Percentiles rank a stretch among this genome's conserved stretches.
phyloP scores from a whole-genome alignment of 2,113 vertebrate species.

The Cyprinodon tularosa region DNA sequence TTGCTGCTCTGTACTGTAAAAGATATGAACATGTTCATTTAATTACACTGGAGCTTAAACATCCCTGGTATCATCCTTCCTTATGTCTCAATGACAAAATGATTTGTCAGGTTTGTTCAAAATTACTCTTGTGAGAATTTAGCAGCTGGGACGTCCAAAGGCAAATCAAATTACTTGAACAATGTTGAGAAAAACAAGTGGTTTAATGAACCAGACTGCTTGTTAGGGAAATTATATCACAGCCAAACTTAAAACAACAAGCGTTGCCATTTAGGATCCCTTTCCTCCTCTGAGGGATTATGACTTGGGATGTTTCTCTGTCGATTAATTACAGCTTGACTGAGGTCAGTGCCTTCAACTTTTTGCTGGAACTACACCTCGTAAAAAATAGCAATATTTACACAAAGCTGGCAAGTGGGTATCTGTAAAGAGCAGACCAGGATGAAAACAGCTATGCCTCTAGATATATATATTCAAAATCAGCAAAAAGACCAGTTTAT shows the following conservation, averaged over 20 bases:
- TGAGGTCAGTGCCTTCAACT: conserved; percentile 61
- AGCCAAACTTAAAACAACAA: not conserved
- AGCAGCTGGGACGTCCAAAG: conserved; percentile 3
- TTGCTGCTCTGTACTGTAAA: not conserved
- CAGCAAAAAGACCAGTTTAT: conserved; percentile 23
- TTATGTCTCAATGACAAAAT: not conserved
- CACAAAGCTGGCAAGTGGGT: conserved; percentile 41
- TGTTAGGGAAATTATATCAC: not conserved
- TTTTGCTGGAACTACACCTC: conserved; percentile 44
- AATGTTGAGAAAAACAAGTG: conserved; percentile 3
- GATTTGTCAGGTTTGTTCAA: not conserved
- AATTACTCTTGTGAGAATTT: conserved; percentile 3
- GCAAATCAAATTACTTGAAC: not conserved
- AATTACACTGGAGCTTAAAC: conserved; percentile 6
- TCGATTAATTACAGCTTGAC: conserved; percentile 68
- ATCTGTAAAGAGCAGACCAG: conserved; percentile 30
- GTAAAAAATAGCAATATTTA: conserved; percentile 72
- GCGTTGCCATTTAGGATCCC: conserved; percentile 46
- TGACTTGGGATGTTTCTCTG: conserved; percentile 50
- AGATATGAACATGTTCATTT: conserved; percentile 4
- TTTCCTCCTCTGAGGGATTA: conserved; percentile 62
- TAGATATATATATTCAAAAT: conserved; percentile 45
- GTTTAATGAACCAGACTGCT: not conserved
- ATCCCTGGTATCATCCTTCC: not conserved
- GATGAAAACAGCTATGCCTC: conserved; percentile 41